phyloP scores from a whole-genome alignment of 2,113 vertebrate species.

The Calypte anna region DNA sequence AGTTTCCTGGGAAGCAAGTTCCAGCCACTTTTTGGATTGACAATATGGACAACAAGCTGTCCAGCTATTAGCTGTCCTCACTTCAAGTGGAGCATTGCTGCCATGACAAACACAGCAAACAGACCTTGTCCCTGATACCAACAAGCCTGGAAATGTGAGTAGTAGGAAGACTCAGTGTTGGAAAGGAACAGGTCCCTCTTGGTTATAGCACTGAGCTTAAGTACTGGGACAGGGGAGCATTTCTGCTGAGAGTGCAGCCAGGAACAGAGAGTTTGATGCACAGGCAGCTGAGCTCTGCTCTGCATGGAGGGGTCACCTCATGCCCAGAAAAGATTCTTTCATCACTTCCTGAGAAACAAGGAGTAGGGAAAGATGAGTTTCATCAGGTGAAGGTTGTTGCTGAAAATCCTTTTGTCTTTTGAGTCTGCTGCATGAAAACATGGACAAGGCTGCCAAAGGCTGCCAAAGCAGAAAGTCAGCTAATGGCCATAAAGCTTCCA shows the following conservation, averaged over 20 bases:
- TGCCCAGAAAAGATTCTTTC: background rate
- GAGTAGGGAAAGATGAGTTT: background rate
- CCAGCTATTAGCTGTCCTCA: background rate
- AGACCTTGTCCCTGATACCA: background rate
- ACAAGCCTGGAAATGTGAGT: background rate
- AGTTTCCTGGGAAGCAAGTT: slow-evolving; percentile 14
- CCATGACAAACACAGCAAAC: slow-evolving; percentile 1
- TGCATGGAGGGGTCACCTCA: background rate
- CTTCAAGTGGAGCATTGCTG: background rate
- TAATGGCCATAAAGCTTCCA: slow-evolving; percentile 46
- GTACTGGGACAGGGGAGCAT: background rate
- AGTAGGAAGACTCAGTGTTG: background rate
- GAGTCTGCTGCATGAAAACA: background rate
- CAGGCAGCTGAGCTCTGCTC: background rate
- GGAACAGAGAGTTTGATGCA: background rate
- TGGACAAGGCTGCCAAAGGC: background rate
- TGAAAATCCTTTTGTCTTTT: slow-evolving; percentile 34
- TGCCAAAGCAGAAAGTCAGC: background rate
- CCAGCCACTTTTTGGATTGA: background rate
- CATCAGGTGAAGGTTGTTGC: background rate
- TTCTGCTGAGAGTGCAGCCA: background rate
- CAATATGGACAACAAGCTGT: background rate
- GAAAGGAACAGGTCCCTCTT: background rate
- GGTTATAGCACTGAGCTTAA: background rate
- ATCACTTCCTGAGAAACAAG: background rate